Evolutionary conservation across 2,113 vertebrate species (phyloP), one percentile per base, ranked within the genome.

Genomic region (Caranx ignobilis): DNA sequence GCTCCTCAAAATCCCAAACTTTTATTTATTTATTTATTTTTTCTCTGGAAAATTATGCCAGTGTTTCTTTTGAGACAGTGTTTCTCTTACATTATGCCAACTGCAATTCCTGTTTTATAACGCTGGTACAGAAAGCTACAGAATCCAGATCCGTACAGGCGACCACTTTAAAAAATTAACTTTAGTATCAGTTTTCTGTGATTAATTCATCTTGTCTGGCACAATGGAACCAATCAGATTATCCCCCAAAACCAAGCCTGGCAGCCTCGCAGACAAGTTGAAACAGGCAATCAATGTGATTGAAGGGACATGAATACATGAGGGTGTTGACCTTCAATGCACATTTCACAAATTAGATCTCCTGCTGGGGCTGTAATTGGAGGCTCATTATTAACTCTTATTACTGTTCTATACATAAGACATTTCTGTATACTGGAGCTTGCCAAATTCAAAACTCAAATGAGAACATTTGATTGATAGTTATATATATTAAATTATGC

Each of bases 211-310:
- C 81, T 76, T 76, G 68, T 83, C 79, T 86, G 64, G 52, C 61
- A 76, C 57, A 86, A 88, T 81, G 61, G 59, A 89, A 86, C 79
- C 68, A 88, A 82, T 84, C 68, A 78, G 81, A 87, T 86, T 70
- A 80, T 73, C 61, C 71, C 69, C 69, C 60, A 26, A 84, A 75
- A 70, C 62, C 57, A 57, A 75, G 67, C 54, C 60, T 57, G 47
- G 34, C 62, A 26, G 68, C 60, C 56, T 26, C 64, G 66, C 43
- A 73, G 89, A 75, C 61, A 67, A 75, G 57, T 66, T 86, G 47
- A 67, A 71, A 45, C 45, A 81, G 32, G 67, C 74, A 84, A 84
- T 87, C 76, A 89, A 13, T 60, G 57, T 88, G 79, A 89, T 79
- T 77, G 81, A 89, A 79, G 68, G 75, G 39, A 71, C 61, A 71